These are phyloP conservation scores for Leucosticte australis DNA, from an alignment of 2,113 vertebrate genomes.

Conservation along the genomic window DNA sequence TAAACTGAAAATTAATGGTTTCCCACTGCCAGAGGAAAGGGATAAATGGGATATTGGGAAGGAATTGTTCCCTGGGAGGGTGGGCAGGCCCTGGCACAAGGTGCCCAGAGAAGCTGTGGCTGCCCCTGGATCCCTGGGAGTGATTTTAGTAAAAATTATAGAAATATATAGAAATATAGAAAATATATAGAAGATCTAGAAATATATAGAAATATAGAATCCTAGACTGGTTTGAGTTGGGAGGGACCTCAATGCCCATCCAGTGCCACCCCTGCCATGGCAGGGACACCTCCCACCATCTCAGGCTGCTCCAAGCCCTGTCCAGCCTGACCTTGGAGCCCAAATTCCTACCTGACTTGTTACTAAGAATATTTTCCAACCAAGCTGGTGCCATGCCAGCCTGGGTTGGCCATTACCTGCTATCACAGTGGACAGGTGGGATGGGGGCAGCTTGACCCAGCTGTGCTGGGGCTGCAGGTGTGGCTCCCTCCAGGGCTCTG, in stretches of 20 bases:
- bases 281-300: background rate
- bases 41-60: rapidly evolving
- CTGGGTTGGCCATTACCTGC: rapidly evolving
- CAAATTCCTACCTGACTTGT: background rate
- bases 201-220: background rate
- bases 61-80: background rate
- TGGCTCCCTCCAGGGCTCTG: rapidly evolving
- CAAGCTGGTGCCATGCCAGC: rapidly evolving
- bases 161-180: background rate
- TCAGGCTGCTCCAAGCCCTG: background rate
- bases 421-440: background rate
- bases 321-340: background rate
- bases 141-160: background rate
- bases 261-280: background rate
- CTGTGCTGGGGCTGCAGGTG: rapidly evolving
- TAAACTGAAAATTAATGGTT: background rate
- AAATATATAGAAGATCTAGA: background rate
- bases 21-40: background rate
- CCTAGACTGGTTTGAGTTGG: too few relatives aligned
- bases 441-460: slow-evolving; percentile 59
- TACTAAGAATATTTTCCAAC: rapidly evolving
- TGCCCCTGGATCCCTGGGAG: background rate
- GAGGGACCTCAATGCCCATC: rapidly evolving
- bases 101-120: background rate
- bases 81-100: rapidly evolving